Conservation (phyloP, 2,888 invertebrate genomes). For the Formica aserva region DNA sequence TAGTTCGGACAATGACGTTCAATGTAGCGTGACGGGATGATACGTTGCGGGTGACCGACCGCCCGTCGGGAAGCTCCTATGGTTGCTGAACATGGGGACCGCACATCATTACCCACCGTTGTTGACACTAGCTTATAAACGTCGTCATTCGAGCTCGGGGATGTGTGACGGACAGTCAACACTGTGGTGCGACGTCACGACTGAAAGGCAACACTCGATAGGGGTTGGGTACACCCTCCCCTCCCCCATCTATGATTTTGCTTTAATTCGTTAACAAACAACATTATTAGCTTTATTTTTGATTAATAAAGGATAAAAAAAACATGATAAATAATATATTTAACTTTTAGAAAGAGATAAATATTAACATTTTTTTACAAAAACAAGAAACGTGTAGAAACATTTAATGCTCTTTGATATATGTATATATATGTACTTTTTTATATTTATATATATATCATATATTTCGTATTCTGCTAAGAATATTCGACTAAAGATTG, state of each 20-base stretch:
- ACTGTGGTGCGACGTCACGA: slow-evolving; percentile 78
- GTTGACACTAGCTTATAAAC: slow-evolving; percentile 84
- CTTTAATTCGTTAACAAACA: slow-evolving; percentile 32
- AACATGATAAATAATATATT: background rate
- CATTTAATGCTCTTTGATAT: background rate
- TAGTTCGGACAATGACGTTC: slow-evolving; percentile 81
- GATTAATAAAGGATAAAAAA: background rate
- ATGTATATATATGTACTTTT: background rate
- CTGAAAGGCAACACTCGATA: slow-evolving; percentile 70
- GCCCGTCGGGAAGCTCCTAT: slow-evolving; percentile 76
- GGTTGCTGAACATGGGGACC: slow-evolving; percentile 74
- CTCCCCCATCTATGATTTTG: background rate
- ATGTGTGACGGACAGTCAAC: slow-evolving; percentile 80
- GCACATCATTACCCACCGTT: slow-evolving; percentile 82
- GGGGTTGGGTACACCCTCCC: slow-evolving; percentile 59
- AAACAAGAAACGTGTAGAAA: background rate
- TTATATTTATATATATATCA: background rate
- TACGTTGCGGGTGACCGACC: slow-evolving; percentile 79
- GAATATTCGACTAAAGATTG: background rate
- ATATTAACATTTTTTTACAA: background rate
- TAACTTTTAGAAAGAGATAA: background rate
- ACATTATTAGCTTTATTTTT: slow-evolving; percentile 5
- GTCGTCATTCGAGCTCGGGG: slow-evolving; percentile 79
- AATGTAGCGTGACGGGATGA: slow-evolving; percentile 83
- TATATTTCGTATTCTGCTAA: slow-evolving; percentile 24